Conservation (phyloP, 2,113 vertebrate species). For the Podilymbus podiceps region DNA sequence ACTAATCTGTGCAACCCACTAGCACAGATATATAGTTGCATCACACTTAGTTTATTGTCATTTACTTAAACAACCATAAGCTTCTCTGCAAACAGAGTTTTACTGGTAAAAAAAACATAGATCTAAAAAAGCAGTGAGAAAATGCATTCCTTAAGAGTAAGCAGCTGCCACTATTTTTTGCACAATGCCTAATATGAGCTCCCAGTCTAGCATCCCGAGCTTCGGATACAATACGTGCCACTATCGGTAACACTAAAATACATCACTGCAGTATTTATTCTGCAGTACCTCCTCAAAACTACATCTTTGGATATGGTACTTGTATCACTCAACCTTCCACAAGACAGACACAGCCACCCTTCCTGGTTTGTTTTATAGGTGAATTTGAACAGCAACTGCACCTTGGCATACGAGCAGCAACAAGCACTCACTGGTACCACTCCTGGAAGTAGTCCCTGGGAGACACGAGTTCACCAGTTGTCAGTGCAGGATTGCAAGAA, state of each 20-base stretch:
- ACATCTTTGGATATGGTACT: neutral
- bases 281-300: neutral
- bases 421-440: neutral
- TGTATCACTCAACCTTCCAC: neutral
- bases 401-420: neutral
- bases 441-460: neutral
- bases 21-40: neutral
- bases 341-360: neutral
- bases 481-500: neutral
- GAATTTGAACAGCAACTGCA: neutral
- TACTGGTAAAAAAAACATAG: neutral
- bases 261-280: neutral
- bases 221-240: neutral
- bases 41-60: neutral
- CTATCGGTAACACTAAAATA: neutral
- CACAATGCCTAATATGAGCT: neutral
- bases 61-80: neutral
- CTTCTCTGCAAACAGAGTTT: neutral
- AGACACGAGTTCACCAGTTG: neutral
- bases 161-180: neutral
- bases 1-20: neutral
- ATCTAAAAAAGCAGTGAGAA: neutral
- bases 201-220: neutral
- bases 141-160: neutral
- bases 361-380: neutral